These are phyloP conservation scores for Geotrupes spiniger DNA, from an alignment of 2,888 invertebrate genomes.

Conservation along the genomic window DNA sequence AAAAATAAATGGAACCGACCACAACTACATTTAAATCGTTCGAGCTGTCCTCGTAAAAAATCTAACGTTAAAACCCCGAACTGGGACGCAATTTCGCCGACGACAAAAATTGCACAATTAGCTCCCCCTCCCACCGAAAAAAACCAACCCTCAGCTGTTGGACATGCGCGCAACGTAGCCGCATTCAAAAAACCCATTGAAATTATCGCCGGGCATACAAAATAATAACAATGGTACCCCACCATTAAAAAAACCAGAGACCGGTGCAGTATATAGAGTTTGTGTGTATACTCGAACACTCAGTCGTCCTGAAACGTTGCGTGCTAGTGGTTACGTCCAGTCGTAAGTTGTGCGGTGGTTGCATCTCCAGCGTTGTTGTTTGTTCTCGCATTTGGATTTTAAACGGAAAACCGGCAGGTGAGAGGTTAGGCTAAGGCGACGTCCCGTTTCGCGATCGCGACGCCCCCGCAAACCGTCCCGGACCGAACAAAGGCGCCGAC, in stretches of 20 bases:
- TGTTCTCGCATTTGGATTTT: constrained; percentile 7
- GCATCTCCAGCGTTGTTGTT: constrained; percentile 14
- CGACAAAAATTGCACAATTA: too few species aligned
- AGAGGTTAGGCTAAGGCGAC: too few species aligned
- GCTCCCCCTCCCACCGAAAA: not conserved
- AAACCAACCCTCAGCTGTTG: constrained; percentile 14
- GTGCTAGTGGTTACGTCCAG: constrained; percentile 7
- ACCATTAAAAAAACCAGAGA: constrained; percentile 12
- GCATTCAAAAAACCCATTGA: constrained; percentile 16
- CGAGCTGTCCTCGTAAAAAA: too few species aligned
- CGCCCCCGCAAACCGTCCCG: too few species aligned
- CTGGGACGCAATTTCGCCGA: not conserved
- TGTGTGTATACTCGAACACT: constrained; percentile 18
- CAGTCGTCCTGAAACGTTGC: constrained; percentile 22
- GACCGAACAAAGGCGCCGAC: too few species aligned
- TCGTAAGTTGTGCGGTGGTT: constrained; percentile 12
- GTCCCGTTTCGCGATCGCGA: too few species aligned
- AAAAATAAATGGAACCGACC: too few species aligned
- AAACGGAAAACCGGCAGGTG: not conserved
- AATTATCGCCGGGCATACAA: constrained; percentile 14
- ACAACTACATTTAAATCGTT: too few species aligned
- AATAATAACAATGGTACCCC: constrained; percentile 23
- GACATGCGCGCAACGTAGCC: constrained; percentile 18
- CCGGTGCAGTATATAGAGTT: constrained; percentile 25
- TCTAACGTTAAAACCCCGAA: not conserved